These are phyloP conservation scores for Capreolus pygargus DNA, from an alignment of 2,113 vertebrate genomes.

Conservation along the genomic window DNA sequence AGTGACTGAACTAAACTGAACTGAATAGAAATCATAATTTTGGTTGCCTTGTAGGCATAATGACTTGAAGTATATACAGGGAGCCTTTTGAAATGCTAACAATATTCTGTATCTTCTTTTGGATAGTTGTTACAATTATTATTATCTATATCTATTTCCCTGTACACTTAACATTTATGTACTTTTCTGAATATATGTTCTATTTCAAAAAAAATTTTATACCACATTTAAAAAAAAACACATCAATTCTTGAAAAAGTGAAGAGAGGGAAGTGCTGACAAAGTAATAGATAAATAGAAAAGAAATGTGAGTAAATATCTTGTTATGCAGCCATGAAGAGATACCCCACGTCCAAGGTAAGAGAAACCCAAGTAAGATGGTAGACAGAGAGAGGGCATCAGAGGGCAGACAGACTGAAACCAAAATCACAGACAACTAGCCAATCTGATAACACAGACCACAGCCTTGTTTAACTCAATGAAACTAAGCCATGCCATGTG, in stretches of 20 bases:
- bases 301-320: background rate
- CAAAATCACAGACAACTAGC: too few species aligned
- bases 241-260: background rate
- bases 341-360: too few species aligned
- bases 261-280: background rate
- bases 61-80: background rate
- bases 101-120: background rate
- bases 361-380: too few species aligned
- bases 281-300: background rate
- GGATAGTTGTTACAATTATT: background rate
- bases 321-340: background rate
- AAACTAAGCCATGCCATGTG: too few species aligned
- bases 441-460: too few species aligned
- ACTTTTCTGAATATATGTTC: background rate
- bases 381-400: too few species aligned
- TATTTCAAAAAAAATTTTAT: background rate
- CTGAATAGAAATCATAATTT: background rate
- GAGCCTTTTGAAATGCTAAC: background rate
- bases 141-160: background rate
- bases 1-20: too few species aligned
- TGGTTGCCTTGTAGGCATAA: background rate
- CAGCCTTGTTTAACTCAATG: too few species aligned
- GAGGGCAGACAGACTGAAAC: too few species aligned
- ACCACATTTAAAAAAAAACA: background rate
- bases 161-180: background rate